Percentiles rank a stretch among this genome's conserved stretches.
Evolutionary conservation across 2,888 invertebrate species (phyloP).

Genomic region (Fabriciana adippe): DNA sequence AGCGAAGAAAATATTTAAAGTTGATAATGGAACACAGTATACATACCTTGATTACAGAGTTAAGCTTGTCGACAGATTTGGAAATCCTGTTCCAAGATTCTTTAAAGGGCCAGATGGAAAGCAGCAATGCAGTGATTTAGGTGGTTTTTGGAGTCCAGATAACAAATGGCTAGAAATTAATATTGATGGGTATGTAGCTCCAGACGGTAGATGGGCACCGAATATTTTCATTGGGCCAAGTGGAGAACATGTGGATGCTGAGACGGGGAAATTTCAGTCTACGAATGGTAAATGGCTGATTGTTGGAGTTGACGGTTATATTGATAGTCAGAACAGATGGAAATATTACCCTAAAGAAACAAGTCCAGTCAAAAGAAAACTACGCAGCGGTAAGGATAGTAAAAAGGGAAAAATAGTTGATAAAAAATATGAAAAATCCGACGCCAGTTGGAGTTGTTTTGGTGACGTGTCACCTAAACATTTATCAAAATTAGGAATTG

Average conservation of each 20-base stretch:
- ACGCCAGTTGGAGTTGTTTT: constrained; percentile 69
- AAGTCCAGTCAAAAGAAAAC: constrained; percentile 22
- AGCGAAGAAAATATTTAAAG: constrained; percentile 54
- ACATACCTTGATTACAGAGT: constrained; percentile 69
- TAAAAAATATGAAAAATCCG: constrained; percentile 50
- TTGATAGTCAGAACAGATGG: constrained; percentile 64
- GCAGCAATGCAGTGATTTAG: constrained; percentile 71
- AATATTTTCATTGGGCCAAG: constrained; percentile 62
- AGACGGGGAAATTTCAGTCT: constrained; percentile 65
- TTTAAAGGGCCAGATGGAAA: constrained; percentile 74
- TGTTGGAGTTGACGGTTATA: constrained; percentile 70
- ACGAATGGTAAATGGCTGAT: constrained; percentile 59
- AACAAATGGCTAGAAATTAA: constrained; percentile 73
- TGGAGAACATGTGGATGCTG: constrained; percentile 63
- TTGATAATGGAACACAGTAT: constrained; percentile 62
- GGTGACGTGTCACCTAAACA: constrained; percentile 60
- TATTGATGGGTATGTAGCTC: constrained; percentile 65
- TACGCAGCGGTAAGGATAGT: constrained; percentile 25
- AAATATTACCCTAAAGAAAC: constrained; percentile 52
- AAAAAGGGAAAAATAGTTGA: constrained; percentile 40
- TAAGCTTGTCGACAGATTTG: constrained; percentile 63
- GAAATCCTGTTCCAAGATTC: constrained; percentile 69
- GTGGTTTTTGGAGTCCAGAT: constrained; percentile 71
- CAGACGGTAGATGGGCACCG: constrained; percentile 71
- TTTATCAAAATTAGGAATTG: constrained; percentile 67